Evolutionary conservation across 2,888 invertebrate genomes (phyloP).

Genomic region (Drosophila diplacantha): DNA sequence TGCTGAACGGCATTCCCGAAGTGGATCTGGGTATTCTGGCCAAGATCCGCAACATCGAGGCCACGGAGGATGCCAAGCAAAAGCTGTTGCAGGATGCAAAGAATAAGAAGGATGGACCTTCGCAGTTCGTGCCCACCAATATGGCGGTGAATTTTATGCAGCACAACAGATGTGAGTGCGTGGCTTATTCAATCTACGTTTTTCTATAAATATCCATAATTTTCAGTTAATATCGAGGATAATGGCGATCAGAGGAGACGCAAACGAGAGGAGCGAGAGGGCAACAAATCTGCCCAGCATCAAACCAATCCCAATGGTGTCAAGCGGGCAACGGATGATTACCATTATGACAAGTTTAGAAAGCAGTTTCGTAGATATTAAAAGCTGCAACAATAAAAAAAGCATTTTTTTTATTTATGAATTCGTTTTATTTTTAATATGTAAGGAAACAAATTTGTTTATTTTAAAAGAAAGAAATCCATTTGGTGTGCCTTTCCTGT

Average conservation of each 20-base stretch:
- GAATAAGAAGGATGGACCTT: slow-evolving; percentile 94
- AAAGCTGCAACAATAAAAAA: slow-evolving; percentile 44
- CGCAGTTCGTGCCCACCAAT: slow-evolving; percentile 97
- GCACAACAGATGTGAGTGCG: slow-evolving; percentile 91
- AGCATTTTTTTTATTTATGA: not conserved
- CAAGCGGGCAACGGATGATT: slow-evolving; percentile 97
- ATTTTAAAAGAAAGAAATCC: not conserved
- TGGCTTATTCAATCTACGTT: not conserved
- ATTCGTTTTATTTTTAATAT: not conserved
- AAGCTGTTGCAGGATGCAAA: slow-evolving; percentile 92
- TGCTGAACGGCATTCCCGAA: slow-evolving; percentile 99
- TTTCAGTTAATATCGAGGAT: slow-evolving; percentile 90
- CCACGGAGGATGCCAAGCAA: slow-evolving; percentile 98
- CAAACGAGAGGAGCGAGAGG: slow-evolving; percentile 64
- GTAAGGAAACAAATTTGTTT: not conserved
- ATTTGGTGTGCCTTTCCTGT: slow-evolving; percentile 1
- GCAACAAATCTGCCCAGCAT: slow-evolving; percentile 78
- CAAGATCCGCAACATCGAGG: slow-evolving; percentile 98
- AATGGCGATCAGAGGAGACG: slow-evolving; percentile 79
- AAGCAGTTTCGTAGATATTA: slow-evolving; percentile 94
- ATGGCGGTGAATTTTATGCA: slow-evolving; percentile 99
- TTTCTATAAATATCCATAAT: slow-evolving; percentile 32
- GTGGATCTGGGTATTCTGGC: slow-evolving; percentile 99
- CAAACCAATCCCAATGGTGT: slow-evolving; percentile 81
- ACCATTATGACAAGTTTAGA: slow-evolving; percentile 97